A percentile compares a stretch with the other conserved stretches of the same genome.
Conservation (phyloP, 2,113 vertebrate genomes). For the Tachycineta bicolor region DNA sequence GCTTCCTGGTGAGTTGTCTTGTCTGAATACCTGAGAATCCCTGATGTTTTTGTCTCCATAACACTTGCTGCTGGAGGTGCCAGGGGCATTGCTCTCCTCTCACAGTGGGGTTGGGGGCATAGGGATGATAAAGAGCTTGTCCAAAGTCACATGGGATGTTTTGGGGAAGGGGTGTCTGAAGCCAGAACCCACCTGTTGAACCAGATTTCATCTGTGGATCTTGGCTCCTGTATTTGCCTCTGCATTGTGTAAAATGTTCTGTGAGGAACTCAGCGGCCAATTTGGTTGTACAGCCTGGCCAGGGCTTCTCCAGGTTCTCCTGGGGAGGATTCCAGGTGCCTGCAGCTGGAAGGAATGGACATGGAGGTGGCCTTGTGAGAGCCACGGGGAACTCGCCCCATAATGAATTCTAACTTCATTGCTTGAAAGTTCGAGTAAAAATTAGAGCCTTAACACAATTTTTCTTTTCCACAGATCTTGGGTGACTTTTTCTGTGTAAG, state of each 20-base stretch:
- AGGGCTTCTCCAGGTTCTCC: neutral
- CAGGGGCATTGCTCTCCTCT: neutral
- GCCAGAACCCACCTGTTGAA: neutral
- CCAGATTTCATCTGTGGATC: neutral
- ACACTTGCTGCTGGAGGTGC: neutral
- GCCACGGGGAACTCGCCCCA: rapidly evolving
- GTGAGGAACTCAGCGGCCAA: rapidly evolving
- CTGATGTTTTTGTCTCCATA: neutral
- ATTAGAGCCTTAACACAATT: neutral
- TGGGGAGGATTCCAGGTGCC: neutral
- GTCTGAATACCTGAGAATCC: neutral
- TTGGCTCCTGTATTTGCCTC: neutral
- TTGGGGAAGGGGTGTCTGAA: neutral
- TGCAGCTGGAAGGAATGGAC: neutral
- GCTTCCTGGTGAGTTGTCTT: neutral
- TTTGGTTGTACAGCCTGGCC: neutral
- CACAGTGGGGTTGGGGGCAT: neutral
- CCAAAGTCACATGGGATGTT: neutral
- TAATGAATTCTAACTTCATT: neutral
- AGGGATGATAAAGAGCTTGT: neutral
- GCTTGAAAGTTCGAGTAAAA: neutral
- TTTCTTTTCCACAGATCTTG: neutral
- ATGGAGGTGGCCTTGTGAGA: neutral
- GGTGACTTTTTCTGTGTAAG: neutral
- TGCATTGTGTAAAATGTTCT: neutral